A percentile compares a stretch with the other conserved stretches of the same genome.
These are phyloP conservation scores for Microcebus griseorufus DNA, from an alignment of 2,113 vertebrate species.

Conservation along the genomic window DNA sequence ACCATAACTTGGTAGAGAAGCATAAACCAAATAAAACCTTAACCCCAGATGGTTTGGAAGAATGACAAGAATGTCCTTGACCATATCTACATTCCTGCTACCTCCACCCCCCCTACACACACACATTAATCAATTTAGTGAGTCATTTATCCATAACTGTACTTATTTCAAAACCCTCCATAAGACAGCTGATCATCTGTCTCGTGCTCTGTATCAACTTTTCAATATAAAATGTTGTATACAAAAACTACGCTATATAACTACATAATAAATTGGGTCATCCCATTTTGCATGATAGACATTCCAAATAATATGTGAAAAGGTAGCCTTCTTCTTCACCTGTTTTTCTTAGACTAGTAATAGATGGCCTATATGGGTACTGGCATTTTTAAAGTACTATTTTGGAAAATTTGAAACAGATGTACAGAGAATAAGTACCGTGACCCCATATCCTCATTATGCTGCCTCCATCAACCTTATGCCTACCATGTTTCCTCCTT, in stretches of 20 bases:
- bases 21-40: slow-evolving; percentile 35
- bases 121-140: not conserved
- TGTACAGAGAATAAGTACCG: not conserved
- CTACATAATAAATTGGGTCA: not conserved
- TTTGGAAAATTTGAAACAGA: not conserved
- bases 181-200: not conserved
- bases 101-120: not conserved
- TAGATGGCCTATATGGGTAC: not conserved
- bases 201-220: not conserved
- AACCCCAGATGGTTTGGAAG: not conserved
- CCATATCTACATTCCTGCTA: rapidly evolving
- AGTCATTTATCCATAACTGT: not conserved
- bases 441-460: not conserved
- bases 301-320: not conserved
- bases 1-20: not conserved
- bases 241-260: not conserved
- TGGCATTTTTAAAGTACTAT: not conserved
- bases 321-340: not conserved
- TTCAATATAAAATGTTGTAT: not conserved
- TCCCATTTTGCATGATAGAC: not conserved
- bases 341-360: not conserved
- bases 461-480: not conserved
- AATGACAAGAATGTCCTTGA: not conserved
- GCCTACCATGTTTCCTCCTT: not conserved
- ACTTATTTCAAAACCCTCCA: not conserved